Evolutionary conservation across 1,140 invertebrate genomes (phyloP).

Genomic region (Drosophila setifemur): DNA sequence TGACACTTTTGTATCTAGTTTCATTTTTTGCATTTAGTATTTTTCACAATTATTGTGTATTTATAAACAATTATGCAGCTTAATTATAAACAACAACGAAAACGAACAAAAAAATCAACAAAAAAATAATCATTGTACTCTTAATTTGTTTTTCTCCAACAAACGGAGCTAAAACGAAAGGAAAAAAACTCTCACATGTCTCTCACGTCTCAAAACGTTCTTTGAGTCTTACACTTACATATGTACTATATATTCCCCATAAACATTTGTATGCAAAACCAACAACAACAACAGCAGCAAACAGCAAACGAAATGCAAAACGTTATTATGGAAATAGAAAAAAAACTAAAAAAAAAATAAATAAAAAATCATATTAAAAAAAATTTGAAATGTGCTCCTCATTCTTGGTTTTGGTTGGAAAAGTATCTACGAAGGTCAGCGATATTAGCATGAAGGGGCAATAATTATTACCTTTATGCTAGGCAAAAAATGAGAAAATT

Average conservation of each 20-base stretch:
- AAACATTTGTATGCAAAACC: constrained; percentile 54
- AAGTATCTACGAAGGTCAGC: constrained; percentile 32
- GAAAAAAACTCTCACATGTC: constrained; percentile 69
- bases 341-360: constrained; percentile 70
- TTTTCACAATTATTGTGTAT: constrained; percentile 77
- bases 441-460: constrained; percentile 38
- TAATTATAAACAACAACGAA: constrained; percentile 65
- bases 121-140: constrained; percentile 50
- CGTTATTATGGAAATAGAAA: constrained; percentile 75
- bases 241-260: constrained; percentile 55
- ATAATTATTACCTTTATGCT: constrained; percentile 31
- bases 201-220: constrained; percentile 68
- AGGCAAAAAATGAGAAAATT: constrained; percentile 14
- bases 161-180: constrained; percentile 23
- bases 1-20: constrained; percentile 80
- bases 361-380: constrained; percentile 76
- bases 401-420: constrained; percentile 7
- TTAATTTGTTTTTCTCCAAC: constrained; percentile 31
- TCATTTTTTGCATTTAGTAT: constrained; percentile 81
- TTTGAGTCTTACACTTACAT: constrained; percentile 58
- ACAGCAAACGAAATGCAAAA: constrained; percentile 66
- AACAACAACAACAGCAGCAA: constrained; percentile 41
- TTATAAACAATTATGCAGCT: constrained; percentile 81
- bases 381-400: background rate
- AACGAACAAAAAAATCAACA: constrained; percentile 53